phyloP scores from a whole-genome alignment of 2,797 vertebrate genomes.

The Sebastes hubbsi region DNA sequence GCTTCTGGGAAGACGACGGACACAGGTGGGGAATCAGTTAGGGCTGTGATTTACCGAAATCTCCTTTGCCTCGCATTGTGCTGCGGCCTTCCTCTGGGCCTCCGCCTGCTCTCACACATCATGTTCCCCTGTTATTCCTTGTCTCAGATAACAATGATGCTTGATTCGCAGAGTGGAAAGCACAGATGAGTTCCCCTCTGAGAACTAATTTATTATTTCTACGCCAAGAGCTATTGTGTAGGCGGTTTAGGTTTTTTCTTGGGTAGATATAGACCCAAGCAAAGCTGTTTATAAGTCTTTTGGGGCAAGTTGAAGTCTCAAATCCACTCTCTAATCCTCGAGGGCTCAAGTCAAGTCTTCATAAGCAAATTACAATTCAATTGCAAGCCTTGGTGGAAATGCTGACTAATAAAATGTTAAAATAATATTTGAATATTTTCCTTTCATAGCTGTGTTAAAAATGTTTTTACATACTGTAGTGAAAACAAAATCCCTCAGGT shows the following conservation, averaged over 20 bases:
- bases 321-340: background rate
- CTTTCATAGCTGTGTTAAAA: background rate
- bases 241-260: constrained; percentile 32
- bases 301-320: background rate
- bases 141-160: constrained; percentile 67
- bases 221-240: constrained; percentile 26
- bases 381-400: background rate
- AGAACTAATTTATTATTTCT: constrained; percentile 61
- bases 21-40: constrained; percentile 82
- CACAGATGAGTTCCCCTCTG: constrained; percentile 45
- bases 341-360: background rate
- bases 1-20: constrained; percentile 72
- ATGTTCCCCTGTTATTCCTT: constrained; percentile 45
- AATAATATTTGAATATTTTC: background rate
- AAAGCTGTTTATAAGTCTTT: constrained; percentile 6
- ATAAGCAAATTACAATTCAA: background rate
- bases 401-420: background rate
- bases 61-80: constrained; percentile 72
- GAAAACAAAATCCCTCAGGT: background rate
- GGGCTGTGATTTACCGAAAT: constrained; percentile 72
- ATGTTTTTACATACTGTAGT: background rate
- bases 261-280: background rate
- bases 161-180: constrained; percentile 56
- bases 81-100: constrained; percentile 69
- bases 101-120: constrained; percentile 56